A percentile compares a stretch with the other conserved stretches of the same genome.
These are phyloP conservation scores for Sarcoramphus papa DNA, from an alignment of 2,797 vertebrate species.

Conservation along the genomic window DNA sequence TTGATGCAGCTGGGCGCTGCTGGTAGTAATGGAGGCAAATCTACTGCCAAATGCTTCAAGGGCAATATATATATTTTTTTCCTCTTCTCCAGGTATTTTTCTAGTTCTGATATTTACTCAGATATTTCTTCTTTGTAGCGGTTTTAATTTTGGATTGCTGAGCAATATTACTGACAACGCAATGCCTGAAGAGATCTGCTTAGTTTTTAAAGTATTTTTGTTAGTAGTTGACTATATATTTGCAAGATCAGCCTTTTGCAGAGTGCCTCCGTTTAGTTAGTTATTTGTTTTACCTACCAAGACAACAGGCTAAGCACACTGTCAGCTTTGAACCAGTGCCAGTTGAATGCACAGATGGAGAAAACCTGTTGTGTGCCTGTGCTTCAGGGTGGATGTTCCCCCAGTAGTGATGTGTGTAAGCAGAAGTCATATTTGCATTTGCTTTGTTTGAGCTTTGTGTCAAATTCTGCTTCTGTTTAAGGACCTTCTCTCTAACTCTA, in stretches of 20 bases:
- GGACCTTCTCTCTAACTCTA: background rate
- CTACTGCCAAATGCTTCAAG: background rate
- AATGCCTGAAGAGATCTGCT: background rate
- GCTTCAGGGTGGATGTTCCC: background rate
- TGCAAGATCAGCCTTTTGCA: background rate
- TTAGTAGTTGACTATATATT: background rate
- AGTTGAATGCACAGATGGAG: background rate
- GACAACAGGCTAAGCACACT: background rate
- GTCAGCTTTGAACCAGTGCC: background rate
- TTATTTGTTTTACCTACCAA: background rate
- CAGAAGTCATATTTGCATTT: background rate
- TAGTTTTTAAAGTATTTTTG: background rate
- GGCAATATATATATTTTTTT: background rate
- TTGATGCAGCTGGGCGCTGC: background rate
- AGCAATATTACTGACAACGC: background rate
- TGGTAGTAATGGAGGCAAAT: background rate
- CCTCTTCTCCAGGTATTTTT: background rate
- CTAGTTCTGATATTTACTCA: background rate
- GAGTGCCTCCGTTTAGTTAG: rapidly evolving
- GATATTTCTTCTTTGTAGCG: background rate
- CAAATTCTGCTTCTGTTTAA: background rate
- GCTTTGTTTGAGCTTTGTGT: background rate
- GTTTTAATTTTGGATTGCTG: background rate
- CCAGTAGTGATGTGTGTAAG: background rate
- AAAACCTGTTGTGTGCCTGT: background rate